Base-by-base conservation (phyloP, 2,113 vertebrate species). In the Craseonycteris thonglongyai region DNA sequence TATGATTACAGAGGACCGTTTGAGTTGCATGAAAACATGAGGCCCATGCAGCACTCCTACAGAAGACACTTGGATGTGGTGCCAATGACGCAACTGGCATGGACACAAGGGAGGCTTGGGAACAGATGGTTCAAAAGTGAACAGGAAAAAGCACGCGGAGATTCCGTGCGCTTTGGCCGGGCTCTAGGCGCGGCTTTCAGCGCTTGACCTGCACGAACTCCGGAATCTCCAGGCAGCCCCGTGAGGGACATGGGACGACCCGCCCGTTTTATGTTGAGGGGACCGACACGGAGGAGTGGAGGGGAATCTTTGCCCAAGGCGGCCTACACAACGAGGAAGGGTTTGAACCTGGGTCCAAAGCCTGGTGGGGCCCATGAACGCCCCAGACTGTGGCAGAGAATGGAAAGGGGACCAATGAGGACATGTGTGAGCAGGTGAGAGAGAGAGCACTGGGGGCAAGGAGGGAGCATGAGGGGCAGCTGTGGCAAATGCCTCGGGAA, bases 351-450 rank as follows among this genome's bases (percentile, higher is more conserved):
- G 35, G n/a, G 13, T 24, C 51, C n/a, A 18, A 58, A 49, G 9
- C 42, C 40, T 8, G n/a, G 22, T 3, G 13, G 15, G 21, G 11
- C 8, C 19, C 0, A 0, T 5, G 22, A 4, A 2, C 0, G 0
- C 14, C 7, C n/a, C 51, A 3, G 26, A 10, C 8, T 11, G 5
- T 0, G 6, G 30, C 24, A 38, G 30, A 30, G 14, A 38, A 42
- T 21, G 79, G 3, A 5, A 33, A 14, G 45, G 1, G 24, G 2
- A 33, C 22, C 15, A 2, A 28, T 4, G 71, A 45, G 40, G 35
- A 9, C 16, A 42, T 0, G 3, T 9, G 28, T 19, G 49, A 16
- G 49, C 3, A 16, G 15, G 40, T 1, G 58, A 22, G 66, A 16
- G 13, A 24, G 33, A 5, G 3, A 6, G 14, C 6, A 1, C 13